Evolutionary conservation across 2,888 invertebrate genomes (phyloP), one percentile per base, ranked within the genome.

Genomic region (Uropetala carovei): DNA sequence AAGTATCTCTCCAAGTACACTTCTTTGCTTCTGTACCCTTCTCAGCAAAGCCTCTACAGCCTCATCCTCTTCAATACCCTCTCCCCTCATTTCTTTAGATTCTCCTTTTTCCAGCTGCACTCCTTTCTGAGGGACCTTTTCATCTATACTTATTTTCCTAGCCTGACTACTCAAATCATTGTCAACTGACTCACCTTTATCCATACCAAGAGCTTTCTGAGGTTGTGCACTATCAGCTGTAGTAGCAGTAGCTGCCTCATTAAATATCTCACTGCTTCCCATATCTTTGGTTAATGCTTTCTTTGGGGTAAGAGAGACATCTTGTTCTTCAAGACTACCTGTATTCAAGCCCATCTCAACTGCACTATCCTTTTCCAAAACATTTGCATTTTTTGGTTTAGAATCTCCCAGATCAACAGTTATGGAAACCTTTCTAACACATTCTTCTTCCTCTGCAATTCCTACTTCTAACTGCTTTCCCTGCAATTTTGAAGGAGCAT

Each of bases 1-100:
- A 93, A 97, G 95, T 94, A 97, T 97, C 95, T 97, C 97, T 93
- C 96, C 97, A 94, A 97, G 95, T 94, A 97, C 96, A 95, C 96
- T 97, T 94, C 97, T 96, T 94, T 97, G 97, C 94, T 96, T 96
- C 94, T 97, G 96, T 93, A 97, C 96, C 94, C 97, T 96, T 94
- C 95, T 96, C 89, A 97, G 95, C 92, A 97, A 95, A 93, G 96
- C 96, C 94, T 97, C 97, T 94, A 97, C 95, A 93, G 96, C 96
- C 92, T 96, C 96, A 94, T 97, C 96, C 22, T 82, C 91, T 9
- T 95, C 94, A 92, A 95, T 95, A 92, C 96, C 96, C 92, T 96
- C 96, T 3, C 58, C 59, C 56, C 22, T 57, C n/a, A 92, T n/a
- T 22, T 81, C 57, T 27, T 92, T 27, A 64, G 56, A 16, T 11